A percentile compares a stretch with the other conserved stretches of the same genome.
Conservation (phyloP, 2,888 invertebrate genomes). For the Diogma glabrata region DNA sequence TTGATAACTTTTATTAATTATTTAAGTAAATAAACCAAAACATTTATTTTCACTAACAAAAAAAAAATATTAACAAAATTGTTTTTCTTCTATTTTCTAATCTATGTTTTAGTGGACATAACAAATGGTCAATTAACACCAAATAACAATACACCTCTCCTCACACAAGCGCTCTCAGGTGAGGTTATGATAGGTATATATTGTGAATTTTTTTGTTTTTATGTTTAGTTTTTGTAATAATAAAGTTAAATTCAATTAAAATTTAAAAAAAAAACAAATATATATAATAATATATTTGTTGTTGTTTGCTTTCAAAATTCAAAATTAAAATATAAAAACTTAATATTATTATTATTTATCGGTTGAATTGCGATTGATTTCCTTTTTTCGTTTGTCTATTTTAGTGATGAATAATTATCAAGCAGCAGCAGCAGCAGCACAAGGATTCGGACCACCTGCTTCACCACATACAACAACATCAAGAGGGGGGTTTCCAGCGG, state of each 20-base stretch:
- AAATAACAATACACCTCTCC: conserved; percentile 90
- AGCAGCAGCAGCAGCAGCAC: conserved; percentile 64
- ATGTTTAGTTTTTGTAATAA: conserved; percentile 6
- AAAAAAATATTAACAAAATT: not conserved
- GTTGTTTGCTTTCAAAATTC: conserved; percentile 5
- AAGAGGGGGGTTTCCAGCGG: conserved; percentile 74
- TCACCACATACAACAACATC: conserved; percentile 63
- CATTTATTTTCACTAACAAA: not conserved
- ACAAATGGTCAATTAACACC: conserved; percentile 92
- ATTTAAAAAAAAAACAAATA: conserved; percentile 4
- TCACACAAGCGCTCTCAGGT: conserved; percentile 94
- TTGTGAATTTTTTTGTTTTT: conserved; percentile 14
- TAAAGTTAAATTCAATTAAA: conserved; percentile 4
- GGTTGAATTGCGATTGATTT: conserved; percentile 9
- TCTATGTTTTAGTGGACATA: conserved; percentile 61
- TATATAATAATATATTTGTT: conserved; percentile 3
- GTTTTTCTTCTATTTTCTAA: not conserved
- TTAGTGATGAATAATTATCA: conserved; percentile 96
- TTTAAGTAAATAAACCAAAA: no score
- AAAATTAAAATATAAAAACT: not conserved
- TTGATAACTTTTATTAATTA: no score
- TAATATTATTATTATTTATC: conserved; percentile 4
- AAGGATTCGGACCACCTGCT: conserved; percentile 70
- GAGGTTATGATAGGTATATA: conserved; percentile 33
- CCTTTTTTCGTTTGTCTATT: conserved; percentile 21